Conservation (phyloP, 2,113 vertebrate genomes). For the Pangasianodon gigas region DNA sequence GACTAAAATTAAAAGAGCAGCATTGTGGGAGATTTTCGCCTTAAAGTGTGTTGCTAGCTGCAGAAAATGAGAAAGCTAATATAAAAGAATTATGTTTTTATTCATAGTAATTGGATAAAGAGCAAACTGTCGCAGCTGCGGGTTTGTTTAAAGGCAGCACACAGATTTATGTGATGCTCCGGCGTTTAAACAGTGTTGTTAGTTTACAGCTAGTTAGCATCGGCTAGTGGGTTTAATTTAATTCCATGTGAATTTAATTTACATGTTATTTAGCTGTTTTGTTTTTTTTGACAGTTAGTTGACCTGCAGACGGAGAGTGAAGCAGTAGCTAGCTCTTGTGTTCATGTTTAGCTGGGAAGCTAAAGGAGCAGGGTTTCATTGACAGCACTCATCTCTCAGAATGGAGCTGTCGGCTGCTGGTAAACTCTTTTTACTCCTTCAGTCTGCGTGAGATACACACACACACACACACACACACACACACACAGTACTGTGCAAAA, state of each 20-base stretch:
- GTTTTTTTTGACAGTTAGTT: neutral
- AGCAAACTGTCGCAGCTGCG: neutral
- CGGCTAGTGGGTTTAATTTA: too few species aligned
- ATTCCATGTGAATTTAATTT: too few species aligned
- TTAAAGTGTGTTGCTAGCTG: neutral
- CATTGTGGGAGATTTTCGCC: neutral
- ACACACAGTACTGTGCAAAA: too few species aligned
- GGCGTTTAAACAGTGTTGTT: neutral
- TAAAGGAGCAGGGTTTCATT: neutral
- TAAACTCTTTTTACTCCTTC: neutral
- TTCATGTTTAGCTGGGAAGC: neutral
- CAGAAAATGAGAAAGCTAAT: neutral
- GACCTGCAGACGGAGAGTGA: neutral
- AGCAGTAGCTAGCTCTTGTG: neutral
- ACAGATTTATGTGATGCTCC: neutral
- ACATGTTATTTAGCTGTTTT: too few species aligned
- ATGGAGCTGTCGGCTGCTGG: slow-evolving; percentile 24
- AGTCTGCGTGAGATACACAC: neutral
- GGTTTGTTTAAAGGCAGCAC: neutral
- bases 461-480: too few species aligned
- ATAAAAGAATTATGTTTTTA: neutral
- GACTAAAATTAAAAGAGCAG: neutral
- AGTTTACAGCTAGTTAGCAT: neutral
- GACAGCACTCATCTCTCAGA: neutral
- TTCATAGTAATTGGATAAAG: neutral